Base-by-base conservation (phyloP, 2,113 vertebrate species). In the Orthonyx spaldingii region DNA sequence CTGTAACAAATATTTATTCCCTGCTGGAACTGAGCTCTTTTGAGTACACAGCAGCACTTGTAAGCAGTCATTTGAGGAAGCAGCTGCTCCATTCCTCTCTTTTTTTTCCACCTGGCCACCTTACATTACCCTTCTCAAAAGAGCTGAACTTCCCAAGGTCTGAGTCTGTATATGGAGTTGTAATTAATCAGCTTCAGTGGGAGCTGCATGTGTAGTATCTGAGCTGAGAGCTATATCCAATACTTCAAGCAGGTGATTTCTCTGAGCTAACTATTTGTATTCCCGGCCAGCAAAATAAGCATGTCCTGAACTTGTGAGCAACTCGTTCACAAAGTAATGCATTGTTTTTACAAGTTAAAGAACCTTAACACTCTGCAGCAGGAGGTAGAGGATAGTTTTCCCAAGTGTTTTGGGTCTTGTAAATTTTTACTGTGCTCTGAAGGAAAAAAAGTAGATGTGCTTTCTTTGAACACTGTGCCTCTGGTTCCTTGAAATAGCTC, bases 1-100 rank as follows among this genome's bases (percentile, higher is more conserved):
- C 81, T 84, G 69, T 84, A 92, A 64, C 52, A 94, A 94, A 95
- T 89, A 89, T 89, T 95, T 96, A 82, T 87, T 49, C 35, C 90
- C 64, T 60, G 16, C 65, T 52, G 65, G 56, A 93, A 49, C 77
- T 71, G 69, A 84, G 41, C 44, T 66, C 39, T 81, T 81, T 28
- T 33, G 52, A 78, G 69, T 37, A 42, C 47, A 37, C 68, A 66
- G 55, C 65, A 42, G 37, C 80, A 30, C 33, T 63, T 90, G 27
- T 35, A 75, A 82, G 72, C 69, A 84, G 52, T 46, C 8, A 2
- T 84, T 42, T 70, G 61, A 82, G 37, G 0, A 5, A 79, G 55
- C 94, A 96, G 87, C 75, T 95, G 37, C 86, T 92, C 70, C 69
- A 19, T 81, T 60, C 71, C 39, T 89, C 57, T 42, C 68, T 55